A percentile compares a stretch with the other conserved stretches of the same genome.
Evolutionary conservation across 2,888 invertebrate species (phyloP).

Genomic region (Shargacucullia verbasci): DNA sequence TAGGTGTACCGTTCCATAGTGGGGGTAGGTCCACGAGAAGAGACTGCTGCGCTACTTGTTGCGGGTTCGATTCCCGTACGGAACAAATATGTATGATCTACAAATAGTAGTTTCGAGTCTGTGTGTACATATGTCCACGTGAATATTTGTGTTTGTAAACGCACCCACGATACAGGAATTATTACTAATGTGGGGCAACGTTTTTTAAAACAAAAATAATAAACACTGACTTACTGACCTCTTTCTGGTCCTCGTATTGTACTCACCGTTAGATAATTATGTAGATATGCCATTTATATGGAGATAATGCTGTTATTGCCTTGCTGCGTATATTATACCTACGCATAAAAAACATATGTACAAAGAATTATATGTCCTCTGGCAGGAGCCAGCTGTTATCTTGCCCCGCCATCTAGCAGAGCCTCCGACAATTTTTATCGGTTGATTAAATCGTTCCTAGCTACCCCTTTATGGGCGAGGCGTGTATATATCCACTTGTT

Average conservation of each 20-base stretch:
- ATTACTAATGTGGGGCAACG: too few relatives aligned
- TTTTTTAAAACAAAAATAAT: background rate
- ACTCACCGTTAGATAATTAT: conserved; percentile 34
- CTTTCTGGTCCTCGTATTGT: conserved; percentile 11
- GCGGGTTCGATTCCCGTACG: too few relatives aligned
- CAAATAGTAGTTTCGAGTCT: too few relatives aligned
- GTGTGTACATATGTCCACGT: too few relatives aligned
- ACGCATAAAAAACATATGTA: conserved; percentile 39
- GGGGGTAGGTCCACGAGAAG: too few relatives aligned
- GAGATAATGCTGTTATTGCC: conserved; percentile 37
- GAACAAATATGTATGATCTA: too few relatives aligned
- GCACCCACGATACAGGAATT: too few relatives aligned
- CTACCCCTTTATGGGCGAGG: conserved; percentile 80
- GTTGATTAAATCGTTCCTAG: conserved; percentile 82
- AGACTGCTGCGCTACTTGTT: too few relatives aligned
- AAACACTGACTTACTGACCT: too few relatives aligned
- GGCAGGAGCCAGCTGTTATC: conserved; percentile 68
- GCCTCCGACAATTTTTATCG: conserved; percentile 81
- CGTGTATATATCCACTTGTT: conserved; percentile 74
- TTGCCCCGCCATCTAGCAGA: conserved; percentile 74
- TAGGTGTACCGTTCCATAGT: too few relatives aligned
- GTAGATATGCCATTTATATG: conserved; percentile 42
- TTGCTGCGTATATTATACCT: conserved; percentile 30
- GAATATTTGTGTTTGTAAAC: too few relatives aligned
- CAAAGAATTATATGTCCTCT: conserved; percentile 36